Base-by-base conservation (phyloP, 2,888 invertebrate species). In the Caenorhabditis sp. region DNA sequence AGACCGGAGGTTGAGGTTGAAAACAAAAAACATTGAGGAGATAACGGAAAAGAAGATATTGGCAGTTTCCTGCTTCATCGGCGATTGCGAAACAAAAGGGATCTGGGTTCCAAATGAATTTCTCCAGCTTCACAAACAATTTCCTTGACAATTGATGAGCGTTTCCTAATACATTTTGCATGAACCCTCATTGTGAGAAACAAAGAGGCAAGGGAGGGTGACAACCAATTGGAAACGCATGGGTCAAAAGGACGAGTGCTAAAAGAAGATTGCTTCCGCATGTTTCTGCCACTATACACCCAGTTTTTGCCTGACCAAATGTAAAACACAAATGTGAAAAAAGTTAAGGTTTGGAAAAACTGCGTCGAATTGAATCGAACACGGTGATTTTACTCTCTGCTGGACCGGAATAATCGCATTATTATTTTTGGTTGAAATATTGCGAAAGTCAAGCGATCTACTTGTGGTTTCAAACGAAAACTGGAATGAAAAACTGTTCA, bases 381-480 rank as follows among this genome's bases (percentile, higher is more conserved):
- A 9, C 27, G 35, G 32, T 46, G 41, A 68, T 68, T 58, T 58
- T 70, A 46, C 35, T 43, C 39, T 52, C 52, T 59, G 37, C 6
- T 53, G 59, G 59, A 58, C 70, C 70, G 53, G 70, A 70, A 70
- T 59, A 70, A 70, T 59, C 70, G 70, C 59, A 70, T 70, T 59
- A 70, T 59, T 59, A 45, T 43, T 20, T 30, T 45, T 53, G n/a
- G n/a, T 63, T 35, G 63, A 45, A 56, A 32, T 62, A 39, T 30
- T 17, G 6, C 15, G 35, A 66, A 66, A 15, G 37, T 68, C 39
- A 30, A 26, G n/a, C 6, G 35, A 35, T 35, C 6, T 9, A 2
- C 2, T 3, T 13, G 6, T 9, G 9, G 2, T 13, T 35, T 9
- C 9, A 35, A 35, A 13, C 2, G 35, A 35, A 35, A 35, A 9